A percentile compares a stretch with the other conserved stretches of the same genome.
phyloP scores from a whole-genome alignment of 2,113 vertebrate genomes.

The Sphaerodactylus townsendi region DNA sequence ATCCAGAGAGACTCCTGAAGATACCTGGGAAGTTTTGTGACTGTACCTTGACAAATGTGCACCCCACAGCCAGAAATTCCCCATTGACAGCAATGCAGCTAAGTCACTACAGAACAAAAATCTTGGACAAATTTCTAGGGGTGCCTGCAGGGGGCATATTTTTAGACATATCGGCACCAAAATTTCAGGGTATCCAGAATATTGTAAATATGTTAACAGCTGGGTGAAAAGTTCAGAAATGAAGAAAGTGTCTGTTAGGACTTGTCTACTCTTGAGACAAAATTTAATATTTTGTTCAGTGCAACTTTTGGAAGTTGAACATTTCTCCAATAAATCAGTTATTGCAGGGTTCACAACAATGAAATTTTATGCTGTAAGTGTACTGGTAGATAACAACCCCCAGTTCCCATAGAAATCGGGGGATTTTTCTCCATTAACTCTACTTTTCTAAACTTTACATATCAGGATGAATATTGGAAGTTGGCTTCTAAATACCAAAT shows the following conservation, averaged over 20 bases:
- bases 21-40: too few species aligned
- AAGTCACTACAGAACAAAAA: too few species aligned
- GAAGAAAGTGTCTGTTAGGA: not conserved
- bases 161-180: too few species aligned
- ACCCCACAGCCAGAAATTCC: too few species aligned
- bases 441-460: slow-evolving; percentile 24
- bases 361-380: not conserved
- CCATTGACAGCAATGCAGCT: too few species aligned
- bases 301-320: not conserved
- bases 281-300: not conserved
- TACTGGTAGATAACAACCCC: not conserved
- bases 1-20: too few species aligned
- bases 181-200: not conserved
- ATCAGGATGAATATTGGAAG: slow-evolving; percentile 1
- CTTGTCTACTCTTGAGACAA: not conserved
- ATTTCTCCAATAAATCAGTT: not conserved
- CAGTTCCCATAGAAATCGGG: not conserved
- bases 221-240: not conserved
- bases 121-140: too few species aligned
- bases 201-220: not conserved
- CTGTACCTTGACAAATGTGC: too few species aligned
- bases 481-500: not conserved
- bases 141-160: too few species aligned
- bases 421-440: not conserved
- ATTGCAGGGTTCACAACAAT: not conserved